Percentiles rank a stretch among this genome's conserved stretches.
These are phyloP conservation scores for Natrix natrix DNA, from an alignment of 2,797 vertebrate species.

Conservation along the genomic window DNA sequence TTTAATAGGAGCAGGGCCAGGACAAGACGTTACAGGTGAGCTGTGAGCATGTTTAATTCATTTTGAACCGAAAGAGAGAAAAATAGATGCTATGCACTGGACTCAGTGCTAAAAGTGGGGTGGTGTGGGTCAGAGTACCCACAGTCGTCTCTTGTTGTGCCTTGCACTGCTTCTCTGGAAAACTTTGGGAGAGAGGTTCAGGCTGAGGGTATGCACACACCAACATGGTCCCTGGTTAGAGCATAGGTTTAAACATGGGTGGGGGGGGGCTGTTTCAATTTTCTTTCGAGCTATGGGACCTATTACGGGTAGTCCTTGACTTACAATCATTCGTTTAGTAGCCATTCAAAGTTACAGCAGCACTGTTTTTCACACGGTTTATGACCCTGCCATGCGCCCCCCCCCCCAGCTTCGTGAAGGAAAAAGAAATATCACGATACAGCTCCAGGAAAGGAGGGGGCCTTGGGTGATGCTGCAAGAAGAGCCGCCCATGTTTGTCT, in stretches of 20 bases:
- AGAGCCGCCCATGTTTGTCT: too few species aligned
- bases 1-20: conserved; percentile 29
- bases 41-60: neutral
- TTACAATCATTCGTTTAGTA: too few species aligned
- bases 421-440: too few species aligned
- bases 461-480: too few species aligned
- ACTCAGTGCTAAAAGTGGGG: neutral
- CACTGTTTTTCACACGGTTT: too few species aligned
- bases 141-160: neutral
- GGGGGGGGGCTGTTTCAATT: neutral
- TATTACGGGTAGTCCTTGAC: neutral
- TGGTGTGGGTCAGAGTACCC: neutral
- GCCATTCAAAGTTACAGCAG: too few species aligned
- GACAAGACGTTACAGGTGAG: neutral
- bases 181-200: neutral
- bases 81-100: neutral
- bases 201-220: neutral
- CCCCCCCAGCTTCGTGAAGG: too few species aligned
- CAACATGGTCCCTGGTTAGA: neutral
- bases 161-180: neutral
- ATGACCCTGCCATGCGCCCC: too few species aligned
- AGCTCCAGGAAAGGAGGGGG: too few species aligned
- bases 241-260: neutral
- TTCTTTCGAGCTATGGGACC: neutral
- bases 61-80: neutral